Evolutionary conservation across 2,113 vertebrate genomes (phyloP), one percentile per base, ranked within the genome.

Genomic region (Etheostoma spectabile): DNA sequence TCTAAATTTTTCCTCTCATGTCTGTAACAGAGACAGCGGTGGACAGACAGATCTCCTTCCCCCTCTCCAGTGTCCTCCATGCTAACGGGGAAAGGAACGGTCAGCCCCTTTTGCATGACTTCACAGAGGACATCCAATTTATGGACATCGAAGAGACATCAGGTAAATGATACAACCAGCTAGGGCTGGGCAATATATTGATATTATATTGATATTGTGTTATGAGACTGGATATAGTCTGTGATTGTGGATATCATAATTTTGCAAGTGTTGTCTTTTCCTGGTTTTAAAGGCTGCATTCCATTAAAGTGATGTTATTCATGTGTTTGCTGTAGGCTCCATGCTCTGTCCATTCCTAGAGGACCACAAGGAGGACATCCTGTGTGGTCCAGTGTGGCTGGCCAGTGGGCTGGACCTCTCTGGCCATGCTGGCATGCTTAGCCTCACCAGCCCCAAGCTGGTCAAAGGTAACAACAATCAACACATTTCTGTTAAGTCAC

Each of bases 391-490:
- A 1, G 97, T 99, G 22, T 99, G 98, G 98, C 89, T 99, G 89
- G 97, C 97, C 92, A 97, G 97, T 91, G 98, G 98, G 53, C 96
- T 99, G 87, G 98, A 99, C 91, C 96, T 99, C 0, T 99, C 98
- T 33, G 98, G 98, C 66, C 98, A 99, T 80, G 97, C 98, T 27
- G 98, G 98, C 79, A 99, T 99, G 98, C 92, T 99, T 84, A 99
- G 98, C 46, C 94, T 99, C 87, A 98, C 98, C 77, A 99, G 98
- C 88, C 98, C 98, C 87, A 99, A 98, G 91, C 96, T 99, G 86
- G 97, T 99, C 82, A 99, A 99, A 97, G 98, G 98, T 99, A 93
- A 92, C 6, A 8, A 48, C 46, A 4, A 38, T 18, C n/a, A 46
- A 0, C 15, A 6, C 0, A 1, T n/a, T 14, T 63, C 2, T 60